Base-by-base conservation (phyloP, 2,888 invertebrate species). In the Alsophila aescularia region DNA sequence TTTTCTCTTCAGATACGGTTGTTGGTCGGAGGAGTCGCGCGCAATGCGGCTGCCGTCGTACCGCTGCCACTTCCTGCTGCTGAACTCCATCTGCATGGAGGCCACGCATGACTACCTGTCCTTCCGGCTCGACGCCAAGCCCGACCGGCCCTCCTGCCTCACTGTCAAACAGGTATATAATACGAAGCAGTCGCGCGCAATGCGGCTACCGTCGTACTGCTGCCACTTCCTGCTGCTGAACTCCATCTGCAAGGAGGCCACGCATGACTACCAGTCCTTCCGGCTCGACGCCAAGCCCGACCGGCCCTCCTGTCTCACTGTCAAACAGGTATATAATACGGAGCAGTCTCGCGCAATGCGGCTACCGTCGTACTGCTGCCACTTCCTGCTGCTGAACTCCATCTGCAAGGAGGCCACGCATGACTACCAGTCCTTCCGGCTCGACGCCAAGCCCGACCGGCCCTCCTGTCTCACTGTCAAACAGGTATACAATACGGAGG, bases 331-430 rank as follows among this genome's bases (percentile, higher is more conserved):
- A 58, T 9, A 13, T 21, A 21, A 5, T 6, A 21, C 96, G 56
- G 89, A 93, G 8, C 96, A 97, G 87, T 95, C 95, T 47, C 87
- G 93, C 56, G 92, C 94, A n/a, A 93, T 98, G 84, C 93, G 94
- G 56, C 90, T 98, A 62, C 98, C 98, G 0, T 96, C 97, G 1
- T 98, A 97, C 88, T 93, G 95, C 67, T 94, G 95, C 29, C 94
- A 96, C 58, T 98, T 97, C 88, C 93, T 98, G 47, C 97, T 98
- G 81, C 93, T 98, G 12, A 95, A 96, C 56, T 94, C 95, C 44
- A 94, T 98, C 45, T 96, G 97, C 16, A 87, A 99, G 73, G 97
- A 98, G 83, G 95, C 98, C n/a, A 95, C 98, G 60, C 96, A 98
- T 77, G 98, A 98, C 85, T 98, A 98, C 88, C 90, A 98, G 36